Evolutionary conservation across 2,888 invertebrate species (phyloP).

Genomic region (Cryptocephalus primarius): DNA sequence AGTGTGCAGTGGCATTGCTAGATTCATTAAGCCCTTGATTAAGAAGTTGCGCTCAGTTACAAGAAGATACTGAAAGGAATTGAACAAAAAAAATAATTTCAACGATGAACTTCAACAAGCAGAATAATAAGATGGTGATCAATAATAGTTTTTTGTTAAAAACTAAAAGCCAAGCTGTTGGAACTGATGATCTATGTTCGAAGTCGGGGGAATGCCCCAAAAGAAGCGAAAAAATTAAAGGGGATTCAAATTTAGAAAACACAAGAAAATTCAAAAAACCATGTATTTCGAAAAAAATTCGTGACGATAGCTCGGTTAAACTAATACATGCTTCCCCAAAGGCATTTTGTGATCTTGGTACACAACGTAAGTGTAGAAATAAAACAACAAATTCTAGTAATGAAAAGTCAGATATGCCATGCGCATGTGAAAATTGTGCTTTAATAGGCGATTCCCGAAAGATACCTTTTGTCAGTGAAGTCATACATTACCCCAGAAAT

Average conservation of each 20-base stretch:
- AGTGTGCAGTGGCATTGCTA: conserved; percentile 29
- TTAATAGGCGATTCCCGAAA: conserved; percentile 34
- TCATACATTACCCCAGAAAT: conserved; percentile 10
- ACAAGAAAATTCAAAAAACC: too few relatives aligned
- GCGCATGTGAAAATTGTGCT: conserved; percentile 33
- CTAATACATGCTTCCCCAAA: conserved; percentile 27
- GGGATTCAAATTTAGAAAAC: background rate
- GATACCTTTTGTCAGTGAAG: conserved; percentile 25
- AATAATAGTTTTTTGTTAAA: background rate
- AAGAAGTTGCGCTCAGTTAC: conserved; percentile 16
- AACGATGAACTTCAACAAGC: conserved; percentile 19
- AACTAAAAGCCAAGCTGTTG: background rate
- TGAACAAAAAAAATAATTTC: conserved; percentile 23
- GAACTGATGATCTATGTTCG: too few relatives aligned
- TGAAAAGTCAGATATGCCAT: conserved; percentile 25
- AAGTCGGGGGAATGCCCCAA: background rate
- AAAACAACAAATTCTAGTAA: conserved; percentile 12
- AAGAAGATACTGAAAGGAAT: conserved; percentile 19
- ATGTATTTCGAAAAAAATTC: too few relatives aligned
- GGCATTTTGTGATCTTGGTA: conserved; percentile 22
- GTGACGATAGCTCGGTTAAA: conserved; percentile 8
- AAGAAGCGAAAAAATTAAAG: background rate
- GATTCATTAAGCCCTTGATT: conserved; percentile 28
- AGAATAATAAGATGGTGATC: background rate
- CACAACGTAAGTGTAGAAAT: conserved; percentile 25